phyloP scores from a whole-genome alignment of 2,888 invertebrate species.

The Pecten maximus region DNA sequence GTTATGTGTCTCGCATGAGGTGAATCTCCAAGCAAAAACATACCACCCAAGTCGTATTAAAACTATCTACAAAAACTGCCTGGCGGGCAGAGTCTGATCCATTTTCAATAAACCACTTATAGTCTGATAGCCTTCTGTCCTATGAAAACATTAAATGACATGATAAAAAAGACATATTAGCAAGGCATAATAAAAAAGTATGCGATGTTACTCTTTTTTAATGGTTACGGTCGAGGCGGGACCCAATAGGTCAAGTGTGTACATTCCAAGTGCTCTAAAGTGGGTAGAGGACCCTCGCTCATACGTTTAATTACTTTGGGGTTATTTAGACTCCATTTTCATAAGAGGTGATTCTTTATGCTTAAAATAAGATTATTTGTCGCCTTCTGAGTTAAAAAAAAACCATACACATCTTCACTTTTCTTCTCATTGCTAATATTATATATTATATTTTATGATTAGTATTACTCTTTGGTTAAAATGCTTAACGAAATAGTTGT shows the following conservation, averaged over 20 bases:
- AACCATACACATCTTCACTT: not conserved
- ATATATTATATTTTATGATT: not conserved
- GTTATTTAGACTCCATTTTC: not conserved
- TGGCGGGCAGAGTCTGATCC: constrained; percentile 19
- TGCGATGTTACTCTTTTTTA: not conserved
- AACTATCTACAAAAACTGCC: constrained; percentile 30
- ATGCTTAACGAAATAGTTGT: not conserved
- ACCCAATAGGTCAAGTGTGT: constrained; percentile 17
- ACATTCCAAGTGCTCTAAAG: not conserved
- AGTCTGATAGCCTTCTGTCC: constrained; percentile 6
- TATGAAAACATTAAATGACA: constrained; percentile 20
- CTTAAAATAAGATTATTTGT: not conserved
- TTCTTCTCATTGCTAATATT: not conserved
- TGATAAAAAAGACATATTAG: constrained; percentile 24
- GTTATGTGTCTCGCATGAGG: constrained; percentile 32
- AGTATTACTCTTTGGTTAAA: not conserved
- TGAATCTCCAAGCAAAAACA: not conserved
- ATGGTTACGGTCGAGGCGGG: constrained; percentile 14
- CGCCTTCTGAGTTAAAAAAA: not conserved
- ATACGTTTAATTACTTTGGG: not conserved
- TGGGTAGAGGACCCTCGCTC: not conserved
- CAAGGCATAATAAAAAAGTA: constrained; percentile 16
- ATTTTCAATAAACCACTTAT: constrained; percentile 18
- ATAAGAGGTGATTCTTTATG: not conserved
- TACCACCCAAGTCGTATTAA: constrained; percentile 24